These are phyloP conservation scores for Aldabrachelys gigantea DNA, from an alignment of 2,113 vertebrate genomes.

Conservation along the genomic window DNA sequence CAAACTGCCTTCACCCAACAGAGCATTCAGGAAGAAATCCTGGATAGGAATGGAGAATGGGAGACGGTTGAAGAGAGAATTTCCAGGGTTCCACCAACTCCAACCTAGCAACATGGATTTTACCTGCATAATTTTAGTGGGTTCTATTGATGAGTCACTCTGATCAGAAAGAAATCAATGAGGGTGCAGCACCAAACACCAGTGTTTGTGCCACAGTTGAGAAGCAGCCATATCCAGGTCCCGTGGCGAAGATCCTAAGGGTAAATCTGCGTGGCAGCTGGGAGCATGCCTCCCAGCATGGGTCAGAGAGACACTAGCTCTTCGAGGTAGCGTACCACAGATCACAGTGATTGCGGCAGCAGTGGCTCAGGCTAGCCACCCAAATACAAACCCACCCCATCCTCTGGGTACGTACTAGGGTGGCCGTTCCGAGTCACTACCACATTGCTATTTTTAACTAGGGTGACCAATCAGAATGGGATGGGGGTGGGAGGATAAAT, in stretches of 20 bases:
- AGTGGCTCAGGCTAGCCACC: no score
- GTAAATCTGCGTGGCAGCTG: no score
- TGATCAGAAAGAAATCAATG: background rate
- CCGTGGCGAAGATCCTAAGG: background rate
- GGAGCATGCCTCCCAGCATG: no score
- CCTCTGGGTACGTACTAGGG: no score
- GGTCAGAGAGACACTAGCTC: no score
- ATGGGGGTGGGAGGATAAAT: no score
- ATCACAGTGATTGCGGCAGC: no score
- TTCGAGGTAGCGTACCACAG: no score
- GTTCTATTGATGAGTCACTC: background rate
- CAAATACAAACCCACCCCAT: no score
- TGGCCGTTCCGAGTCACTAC: no score
- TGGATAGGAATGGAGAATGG: constrained; percentile 18
- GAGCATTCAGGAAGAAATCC: background rate
- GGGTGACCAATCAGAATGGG: no score
- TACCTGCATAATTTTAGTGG: background rate
- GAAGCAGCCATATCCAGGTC: background rate
- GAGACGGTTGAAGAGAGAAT: constrained; percentile 19
- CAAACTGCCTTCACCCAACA: background rate
- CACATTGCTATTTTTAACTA: no score
- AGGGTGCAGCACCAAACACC: background rate
- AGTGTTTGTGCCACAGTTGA: background rate
- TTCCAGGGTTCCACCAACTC: background rate
- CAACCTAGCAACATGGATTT: background rate